These are phyloP conservation scores for Callionymus lyra DNA, from an alignment of 2,113 vertebrate species.

Conservation along the genomic window DNA sequence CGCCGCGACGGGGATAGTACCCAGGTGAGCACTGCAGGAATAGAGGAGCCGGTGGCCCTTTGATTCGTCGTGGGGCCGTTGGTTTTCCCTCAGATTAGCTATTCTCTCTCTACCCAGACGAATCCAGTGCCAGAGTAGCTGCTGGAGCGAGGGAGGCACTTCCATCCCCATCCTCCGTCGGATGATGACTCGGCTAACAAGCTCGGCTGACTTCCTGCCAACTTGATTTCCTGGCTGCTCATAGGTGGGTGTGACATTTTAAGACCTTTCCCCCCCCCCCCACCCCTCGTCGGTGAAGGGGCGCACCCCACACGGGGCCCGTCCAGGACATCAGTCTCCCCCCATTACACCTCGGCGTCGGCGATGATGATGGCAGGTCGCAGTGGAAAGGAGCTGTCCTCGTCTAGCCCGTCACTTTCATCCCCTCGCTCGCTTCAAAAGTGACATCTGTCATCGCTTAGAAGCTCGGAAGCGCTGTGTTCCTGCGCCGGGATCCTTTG, in stretches of 20 bases:
- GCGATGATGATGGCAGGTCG: conserved; percentile 62
- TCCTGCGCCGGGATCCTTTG: conserved; percentile 72
- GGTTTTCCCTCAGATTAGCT: conserved; percentile 61
- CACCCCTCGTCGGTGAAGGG: conserved; percentile 41
- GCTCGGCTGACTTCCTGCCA: conserved; percentile 34
- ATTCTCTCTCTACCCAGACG: conserved; percentile 64
- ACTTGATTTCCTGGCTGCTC: conserved; percentile 41
- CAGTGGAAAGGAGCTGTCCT: conserved; percentile 60
- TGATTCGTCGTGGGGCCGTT: conserved; percentile 60
- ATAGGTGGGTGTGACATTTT: conserved; percentile 44
- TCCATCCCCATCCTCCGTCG: conserved; percentile 48
- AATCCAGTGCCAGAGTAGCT: conserved; percentile 56
- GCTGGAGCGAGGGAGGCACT: conserved; percentile 47
- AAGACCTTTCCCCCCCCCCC: conserved; percentile 23
- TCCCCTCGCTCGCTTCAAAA: conserved; percentile 70
- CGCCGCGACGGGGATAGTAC: conserved; percentile 61
- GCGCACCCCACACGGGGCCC: conserved; percentile 48
- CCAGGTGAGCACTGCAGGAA: conserved; percentile 58
- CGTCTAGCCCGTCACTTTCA: conserved; percentile 64
- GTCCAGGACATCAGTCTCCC: conserved; percentile 49
- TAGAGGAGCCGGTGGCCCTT: conserved; percentile 61
- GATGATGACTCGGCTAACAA: conserved; percentile 27
- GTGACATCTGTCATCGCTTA: conserved; percentile 71
- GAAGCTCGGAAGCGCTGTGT: conserved; percentile 75
- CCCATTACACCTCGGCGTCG: conserved; percentile 49